Evolutionary conservation across 2,888 invertebrate genomes (phyloP).

Genomic region (Zhengitettix transpicula): DNA sequence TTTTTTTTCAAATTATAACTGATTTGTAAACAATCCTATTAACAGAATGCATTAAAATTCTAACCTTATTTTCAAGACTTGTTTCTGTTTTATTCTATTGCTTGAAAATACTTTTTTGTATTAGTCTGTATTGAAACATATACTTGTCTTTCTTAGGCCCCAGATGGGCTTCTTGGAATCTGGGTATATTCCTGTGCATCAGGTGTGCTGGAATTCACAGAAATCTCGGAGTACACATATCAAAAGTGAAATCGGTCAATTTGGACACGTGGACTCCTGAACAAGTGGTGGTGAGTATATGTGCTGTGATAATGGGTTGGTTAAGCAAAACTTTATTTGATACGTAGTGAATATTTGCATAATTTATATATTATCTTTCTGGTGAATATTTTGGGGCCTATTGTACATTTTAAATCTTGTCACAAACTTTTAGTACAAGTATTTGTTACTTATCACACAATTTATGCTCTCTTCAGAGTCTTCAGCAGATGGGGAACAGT

Average conservation of each 20-base stretch:
- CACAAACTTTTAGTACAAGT: not conserved
- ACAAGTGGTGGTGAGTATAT: conserved; percentile 63
- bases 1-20: too few species aligned
- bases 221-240: conserved; percentile 96
- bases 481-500: conserved; percentile 98
- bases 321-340: too few species aligned
- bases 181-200: conserved; percentile 96
- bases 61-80: too few species aligned
- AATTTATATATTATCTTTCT: too few species aligned
- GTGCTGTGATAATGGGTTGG: too few species aligned
- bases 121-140: not conserved
- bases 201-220: conserved; percentile 98
- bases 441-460: conserved; percentile 7
- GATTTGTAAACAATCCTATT: too few species aligned
- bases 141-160: conserved; percentile 50
- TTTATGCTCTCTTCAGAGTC: conserved; percentile 40
- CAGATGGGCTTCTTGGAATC: conserved; percentile 98
- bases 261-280: conserved; percentile 97
- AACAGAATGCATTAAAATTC: too few species aligned
- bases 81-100: too few species aligned
- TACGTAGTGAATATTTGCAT: too few species aligned
- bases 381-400: too few species aligned
- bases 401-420: not conserved
- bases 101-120: not conserved
- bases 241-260: conserved; percentile 95